Evolutionary conservation across 37 sponge, comb jelly and placozoan genomes (phyloP).

Genomic region (Tethya wilhelma): DNA sequence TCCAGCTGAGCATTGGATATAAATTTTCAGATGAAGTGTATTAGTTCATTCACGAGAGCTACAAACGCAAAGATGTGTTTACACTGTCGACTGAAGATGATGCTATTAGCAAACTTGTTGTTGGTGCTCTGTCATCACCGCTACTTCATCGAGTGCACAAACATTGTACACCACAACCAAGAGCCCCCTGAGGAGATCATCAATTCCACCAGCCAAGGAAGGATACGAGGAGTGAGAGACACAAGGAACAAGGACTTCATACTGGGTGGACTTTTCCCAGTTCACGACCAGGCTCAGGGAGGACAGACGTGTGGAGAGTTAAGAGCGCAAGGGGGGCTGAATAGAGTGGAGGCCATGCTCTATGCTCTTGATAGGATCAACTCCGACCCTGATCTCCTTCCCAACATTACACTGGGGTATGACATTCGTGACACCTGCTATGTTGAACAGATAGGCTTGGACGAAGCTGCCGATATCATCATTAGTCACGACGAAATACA

Average conservation of each 20-base stretch:
- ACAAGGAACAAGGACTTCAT: conserved; percentile 40
- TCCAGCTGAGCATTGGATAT: no score
- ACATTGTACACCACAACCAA: no score
- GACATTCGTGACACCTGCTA: conserved; percentile 83
- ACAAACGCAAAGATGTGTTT: no score
- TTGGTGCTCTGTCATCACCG: no score
- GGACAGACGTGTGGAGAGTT: conserved; percentile 1
- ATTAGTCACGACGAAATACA: neutral
- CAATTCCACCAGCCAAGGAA: neutral
- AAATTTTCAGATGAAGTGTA: no score
- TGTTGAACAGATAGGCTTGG: conserved; percentile 52
- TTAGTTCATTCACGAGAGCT: no score
- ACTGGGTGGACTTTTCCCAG: conserved; percentile 82
- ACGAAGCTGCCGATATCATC: conserved; percentile 62
- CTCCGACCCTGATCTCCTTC: conserved; percentile 41
- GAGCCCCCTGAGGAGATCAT: neutral
- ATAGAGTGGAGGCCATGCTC: conserved; percentile 82
- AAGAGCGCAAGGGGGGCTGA: conserved; percentile 22
- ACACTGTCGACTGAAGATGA: no score
- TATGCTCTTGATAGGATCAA: conserved; percentile 73
- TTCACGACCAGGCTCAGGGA: conserved; percentile 4
- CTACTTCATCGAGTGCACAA: no score
- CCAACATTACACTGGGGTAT: conserved; percentile 62
- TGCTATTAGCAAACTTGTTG: no score
- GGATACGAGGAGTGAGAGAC: conserved; percentile 43